Base-by-base conservation (phyloP, 1,140 invertebrate genomes). In the Leptoteleia sp. region DNA sequence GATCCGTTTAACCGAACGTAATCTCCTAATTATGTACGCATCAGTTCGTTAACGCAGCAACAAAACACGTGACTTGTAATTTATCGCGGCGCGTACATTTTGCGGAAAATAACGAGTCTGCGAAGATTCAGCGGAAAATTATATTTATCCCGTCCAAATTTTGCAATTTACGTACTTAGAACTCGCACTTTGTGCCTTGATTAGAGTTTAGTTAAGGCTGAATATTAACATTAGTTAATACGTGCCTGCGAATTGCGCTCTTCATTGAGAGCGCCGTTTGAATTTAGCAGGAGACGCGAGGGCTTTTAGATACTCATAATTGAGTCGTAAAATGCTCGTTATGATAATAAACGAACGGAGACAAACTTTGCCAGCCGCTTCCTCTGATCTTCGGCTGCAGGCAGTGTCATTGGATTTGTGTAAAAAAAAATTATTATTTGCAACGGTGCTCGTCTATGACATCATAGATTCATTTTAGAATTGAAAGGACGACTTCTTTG, bases 241-340 rank as follows among this genome's bases (percentile, higher is more conserved):
- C 45, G 59, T 48, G 35, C 52, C 64, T 55, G 47, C 52, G 22
- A 59, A 52, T 54, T 43, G 43, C 19, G 19, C 59, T 62, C 42
- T 48, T 68, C 64, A 65, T 65, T 70, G 48, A 57, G 55, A 54
- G 38, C 15, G 61, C 47, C 37, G 48, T 45, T 76, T 43, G 27
- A 52, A 70, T 77, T 77, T 64, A 55, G 29, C 57, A 68, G 52
- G 54, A 75, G 59, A 64, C 68, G 62, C 64, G 64, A 22, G 45
- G 64, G 55, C 73, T 68, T 61, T 77, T 70, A 70, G 65, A 77
- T 64, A 64, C 65, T 62, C 62, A 67, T 70, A 76, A 76, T 76
- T 70, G 73, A 64, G 48, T 62, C 55, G 64, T 76, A 76, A 68
- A 76, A 68, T 68, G 73, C 64, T 76, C 55, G 62, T 57, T 64